Percentiles rank a stretch among this genome's conserved stretches.
Evolutionary conservation across 2,113 vertebrate species (phyloP).

Genomic region (Dissostichus mawsoni): DNA sequence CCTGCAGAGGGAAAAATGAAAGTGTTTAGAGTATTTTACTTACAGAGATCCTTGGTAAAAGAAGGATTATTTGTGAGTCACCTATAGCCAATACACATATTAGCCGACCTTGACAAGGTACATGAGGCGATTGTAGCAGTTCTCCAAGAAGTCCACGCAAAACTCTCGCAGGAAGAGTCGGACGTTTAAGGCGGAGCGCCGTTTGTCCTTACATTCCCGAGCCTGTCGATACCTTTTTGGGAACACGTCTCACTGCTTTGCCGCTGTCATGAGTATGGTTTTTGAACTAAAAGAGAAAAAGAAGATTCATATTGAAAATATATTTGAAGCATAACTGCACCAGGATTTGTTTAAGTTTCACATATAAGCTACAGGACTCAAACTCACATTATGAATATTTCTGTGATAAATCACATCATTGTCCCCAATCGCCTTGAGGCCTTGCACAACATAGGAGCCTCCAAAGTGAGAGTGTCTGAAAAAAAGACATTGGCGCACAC

Average conservation of each 20-base stretch:
- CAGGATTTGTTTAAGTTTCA: neutral
- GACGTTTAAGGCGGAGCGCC: slow-evolving; percentile 91
- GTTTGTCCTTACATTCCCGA: slow-evolving; percentile 79
- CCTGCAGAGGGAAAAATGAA: slow-evolving; percentile 75
- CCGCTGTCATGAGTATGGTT: slow-evolving; percentile 91
- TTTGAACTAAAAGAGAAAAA: slow-evolving; percentile 84
- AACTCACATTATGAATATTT: slow-evolving; percentile 91
- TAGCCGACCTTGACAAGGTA: slow-evolving; percentile 91
- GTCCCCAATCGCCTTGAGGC: slow-evolving; percentile 93
- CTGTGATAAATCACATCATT: slow-evolving; percentile 93
- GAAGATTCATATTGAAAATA: neutral
- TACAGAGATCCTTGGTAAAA: neutral
- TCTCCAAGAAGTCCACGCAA: slow-evolving; percentile 93
- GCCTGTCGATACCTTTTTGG: slow-evolving; percentile 85
- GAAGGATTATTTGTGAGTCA: neutral
- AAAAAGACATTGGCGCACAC: neutral
- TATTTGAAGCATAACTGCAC: neutral
- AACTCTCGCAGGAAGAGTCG: slow-evolving; percentile 92
- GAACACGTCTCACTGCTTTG: slow-evolving; percentile 88
- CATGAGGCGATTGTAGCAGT: slow-evolving; percentile 97
- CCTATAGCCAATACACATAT: neutral
- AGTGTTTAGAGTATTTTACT: neutral
- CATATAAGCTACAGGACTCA: neutral
- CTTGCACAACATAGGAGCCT: slow-evolving; percentile 92
- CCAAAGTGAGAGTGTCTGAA: slow-evolving; percentile 94